These are phyloP conservation scores for Andrena dorsata DNA, from an alignment of 2,888 invertebrate species.

Conservation along the genomic window DNA sequence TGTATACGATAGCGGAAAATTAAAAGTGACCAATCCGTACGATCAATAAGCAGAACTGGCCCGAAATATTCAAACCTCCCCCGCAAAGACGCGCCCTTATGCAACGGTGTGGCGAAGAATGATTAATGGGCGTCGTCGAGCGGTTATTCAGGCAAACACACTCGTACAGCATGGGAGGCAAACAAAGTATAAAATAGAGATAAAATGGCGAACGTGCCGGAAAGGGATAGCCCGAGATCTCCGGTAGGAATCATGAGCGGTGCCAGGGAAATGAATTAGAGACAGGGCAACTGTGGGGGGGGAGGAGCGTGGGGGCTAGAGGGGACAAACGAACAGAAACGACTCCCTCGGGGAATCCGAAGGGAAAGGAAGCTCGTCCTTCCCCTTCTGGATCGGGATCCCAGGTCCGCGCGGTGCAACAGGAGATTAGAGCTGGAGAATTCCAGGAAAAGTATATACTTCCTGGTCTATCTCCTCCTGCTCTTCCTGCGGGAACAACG, in stretches of 20 bases:
- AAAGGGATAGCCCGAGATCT: conserved; percentile 52
- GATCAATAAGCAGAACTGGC: too few species aligned
- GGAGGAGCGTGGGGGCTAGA: not conserved
- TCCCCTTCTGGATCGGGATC: conserved; percentile 31
- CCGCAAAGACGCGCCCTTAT: too few species aligned
- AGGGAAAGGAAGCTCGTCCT: conserved; percentile 43
- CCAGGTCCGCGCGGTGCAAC: conserved; percentile 52
- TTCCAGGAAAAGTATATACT: conserved; percentile 51
- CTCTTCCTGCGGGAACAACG: conserved; percentile 16
- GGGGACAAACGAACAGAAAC: conserved; percentile 61
- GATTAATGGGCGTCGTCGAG: conserved; percentile 10
- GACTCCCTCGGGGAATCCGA: conserved; percentile 56
- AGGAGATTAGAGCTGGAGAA: conserved; percentile 66
- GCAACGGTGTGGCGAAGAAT: conserved; percentile 7
- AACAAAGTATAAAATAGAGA: conserved; percentile 51
- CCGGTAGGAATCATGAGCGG: conserved; percentile 62
- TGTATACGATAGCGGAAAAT: too few species aligned
- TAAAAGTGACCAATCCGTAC: too few species aligned
- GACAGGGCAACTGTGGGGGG: conserved; percentile 27
- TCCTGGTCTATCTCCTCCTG: conserved; percentile 18
- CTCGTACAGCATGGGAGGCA: not conserved
- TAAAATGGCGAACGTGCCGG: conserved; percentile 52
- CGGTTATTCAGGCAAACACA: not conserved
- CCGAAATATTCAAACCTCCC: too few species aligned
- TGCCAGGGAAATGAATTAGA: conserved; percentile 70